Percentiles rank a stretch among this genome's conserved stretches.
These are phyloP conservation scores for Solenodon paradoxus DNA, from an alignment of 2,113 vertebrate species.

Conservation along the genomic window DNA sequence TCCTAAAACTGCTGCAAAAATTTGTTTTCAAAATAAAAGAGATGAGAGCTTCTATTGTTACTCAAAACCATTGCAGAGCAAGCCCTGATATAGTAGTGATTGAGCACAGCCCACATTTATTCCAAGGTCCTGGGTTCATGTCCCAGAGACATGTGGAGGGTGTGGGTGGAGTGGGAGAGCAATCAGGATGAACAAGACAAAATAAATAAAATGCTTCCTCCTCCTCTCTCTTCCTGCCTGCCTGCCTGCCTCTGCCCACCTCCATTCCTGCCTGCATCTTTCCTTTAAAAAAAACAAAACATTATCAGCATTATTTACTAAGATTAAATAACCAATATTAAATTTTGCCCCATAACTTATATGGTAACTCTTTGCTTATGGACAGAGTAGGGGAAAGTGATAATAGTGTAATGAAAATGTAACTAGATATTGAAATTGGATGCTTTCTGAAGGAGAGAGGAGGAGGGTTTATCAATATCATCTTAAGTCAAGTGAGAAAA, in stretches of 20 bases:
- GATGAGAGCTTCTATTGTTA: background rate
- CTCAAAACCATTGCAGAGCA: background rate
- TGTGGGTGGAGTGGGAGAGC: too few relatives aligned
- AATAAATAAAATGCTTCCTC: too few relatives aligned
- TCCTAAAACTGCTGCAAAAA: background rate
- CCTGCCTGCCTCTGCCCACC: too few relatives aligned
- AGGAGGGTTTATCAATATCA: background rate
- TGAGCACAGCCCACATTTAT: too few relatives aligned
- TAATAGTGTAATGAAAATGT: background rate
- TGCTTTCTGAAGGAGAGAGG: background rate
- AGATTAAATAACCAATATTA: background rate
- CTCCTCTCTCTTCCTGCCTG: too few relatives aligned
- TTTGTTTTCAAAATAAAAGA: background rate
- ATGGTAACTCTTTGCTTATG: background rate
- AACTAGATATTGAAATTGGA: background rate
- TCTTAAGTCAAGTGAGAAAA: background rate
- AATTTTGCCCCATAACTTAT: background rate
- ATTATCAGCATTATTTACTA: constrained; percentile 4
- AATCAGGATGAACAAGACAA: too few relatives aligned
- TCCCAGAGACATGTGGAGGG: too few relatives aligned
- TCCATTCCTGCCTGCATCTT: too few relatives aligned
- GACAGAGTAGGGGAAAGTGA: background rate
- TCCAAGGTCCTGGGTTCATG: too few relatives aligned
- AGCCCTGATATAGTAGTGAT: too few relatives aligned
- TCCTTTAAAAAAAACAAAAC: too few relatives aligned